Evolutionary conservation across 2,797 vertebrate genomes (phyloP).

Genomic region (Dicrostonyx torquatus): DNA sequence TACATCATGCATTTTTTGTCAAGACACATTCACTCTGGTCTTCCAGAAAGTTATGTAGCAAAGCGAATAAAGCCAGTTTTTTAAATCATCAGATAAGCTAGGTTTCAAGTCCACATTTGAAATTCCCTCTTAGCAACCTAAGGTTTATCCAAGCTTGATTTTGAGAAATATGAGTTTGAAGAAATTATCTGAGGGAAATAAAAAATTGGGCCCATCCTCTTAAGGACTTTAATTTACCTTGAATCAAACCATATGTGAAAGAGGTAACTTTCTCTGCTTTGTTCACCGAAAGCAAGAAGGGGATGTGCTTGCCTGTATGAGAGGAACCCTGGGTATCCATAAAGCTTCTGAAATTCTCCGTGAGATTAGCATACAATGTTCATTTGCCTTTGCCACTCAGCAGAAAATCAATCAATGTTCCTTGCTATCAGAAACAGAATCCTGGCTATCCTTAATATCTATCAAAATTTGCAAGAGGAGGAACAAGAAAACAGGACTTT

Average conservation of each 20-base stretch:
- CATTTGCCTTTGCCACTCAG: not conserved
- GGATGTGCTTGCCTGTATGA: not conserved
- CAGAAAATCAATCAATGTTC: not conserved
- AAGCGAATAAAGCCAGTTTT: slow-evolving; percentile 13
- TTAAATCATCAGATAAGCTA: not conserved
- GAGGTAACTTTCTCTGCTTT: not conserved
- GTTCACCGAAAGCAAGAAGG: not conserved
- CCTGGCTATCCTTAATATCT: not conserved
- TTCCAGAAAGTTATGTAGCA: not conserved
- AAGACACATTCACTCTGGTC: not conserved
- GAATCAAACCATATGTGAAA: slow-evolving; percentile 36
- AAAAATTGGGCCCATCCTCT: not conserved
- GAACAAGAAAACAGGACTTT: not conserved
- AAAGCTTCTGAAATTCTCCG: slow-evolving; percentile 12
- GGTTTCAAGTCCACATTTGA: not conserved
- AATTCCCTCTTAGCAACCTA: not conserved
- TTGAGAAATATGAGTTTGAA: slow-evolving; percentile 36
- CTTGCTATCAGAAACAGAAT: slow-evolving; percentile 18
- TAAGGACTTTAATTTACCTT: slow-evolving; percentile 43
- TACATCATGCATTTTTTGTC: not conserved
- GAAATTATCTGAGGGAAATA: not conserved
- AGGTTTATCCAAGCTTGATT: slow-evolving; percentile 48
- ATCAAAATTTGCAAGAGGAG: slow-evolving; percentile 27
- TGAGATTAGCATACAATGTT: slow-evolving; percentile 10
- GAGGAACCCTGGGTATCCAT: not conserved